These are phyloP conservation scores for Megalops atlanticus DNA, from an alignment of 2,113 vertebrate genomes.

Conservation along the genomic window DNA sequence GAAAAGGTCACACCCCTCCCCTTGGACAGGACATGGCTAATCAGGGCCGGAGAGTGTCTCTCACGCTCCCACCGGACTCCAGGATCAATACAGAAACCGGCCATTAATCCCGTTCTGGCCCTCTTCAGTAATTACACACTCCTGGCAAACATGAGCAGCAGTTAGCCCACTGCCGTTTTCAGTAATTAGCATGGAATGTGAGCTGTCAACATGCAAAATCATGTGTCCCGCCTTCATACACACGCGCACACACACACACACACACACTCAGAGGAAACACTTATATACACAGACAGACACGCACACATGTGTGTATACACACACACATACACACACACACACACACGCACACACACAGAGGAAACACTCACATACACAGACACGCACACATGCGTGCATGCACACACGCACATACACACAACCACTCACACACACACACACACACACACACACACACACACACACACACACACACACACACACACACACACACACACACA, in stretches of 20 bases:
- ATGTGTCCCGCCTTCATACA: slow-evolving; percentile 37
- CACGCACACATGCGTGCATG: too few relatives aligned
- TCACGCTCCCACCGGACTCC: not conserved
- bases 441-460: not conserved
- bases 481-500: slow-evolving; percentile 43
- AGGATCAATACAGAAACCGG: not conserved
- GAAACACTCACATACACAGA: too few relatives aligned
- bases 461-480: not conserved
- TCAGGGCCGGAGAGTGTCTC: not conserved
- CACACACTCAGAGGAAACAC: too few relatives aligned
- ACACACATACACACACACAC: too few relatives aligned
- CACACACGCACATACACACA: not conserved
- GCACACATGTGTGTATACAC: too few relatives aligned
- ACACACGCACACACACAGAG: too few relatives aligned
- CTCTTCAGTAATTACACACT: slow-evolving; percentile 68
- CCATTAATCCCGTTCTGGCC: slow-evolving; percentile 31
- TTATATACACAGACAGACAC: too few relatives aligned
- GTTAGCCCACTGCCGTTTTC: slow-evolving; percentile 65
- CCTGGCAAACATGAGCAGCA: slow-evolving; percentile 60
- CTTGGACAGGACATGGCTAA: not conserved
- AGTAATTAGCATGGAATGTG: slow-evolving; percentile 74
- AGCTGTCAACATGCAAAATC: slow-evolving; percentile 70
- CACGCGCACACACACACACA: too few relatives aligned
- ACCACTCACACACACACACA: not conserved
- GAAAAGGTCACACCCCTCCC: not conserved